These are phyloP conservation scores for Amphiprion clarkii DNA, from an alignment of 2,797 vertebrate genomes.

Conservation along the genomic window DNA sequence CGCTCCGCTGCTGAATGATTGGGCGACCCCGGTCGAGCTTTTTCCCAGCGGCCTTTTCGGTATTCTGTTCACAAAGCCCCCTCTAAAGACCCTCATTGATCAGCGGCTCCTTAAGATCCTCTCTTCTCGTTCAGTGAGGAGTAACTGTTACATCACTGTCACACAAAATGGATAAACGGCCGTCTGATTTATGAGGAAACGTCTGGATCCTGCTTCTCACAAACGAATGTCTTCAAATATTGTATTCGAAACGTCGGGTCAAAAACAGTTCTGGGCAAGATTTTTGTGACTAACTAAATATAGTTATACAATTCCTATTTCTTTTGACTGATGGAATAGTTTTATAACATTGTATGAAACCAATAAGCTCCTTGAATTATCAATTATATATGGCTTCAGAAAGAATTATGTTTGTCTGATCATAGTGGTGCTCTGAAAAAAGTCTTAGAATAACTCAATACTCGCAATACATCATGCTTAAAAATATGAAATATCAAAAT, in stretches of 20 bases:
- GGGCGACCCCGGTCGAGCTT: slow-evolving; percentile 38
- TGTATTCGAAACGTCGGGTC: neutral
- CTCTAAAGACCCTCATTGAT: slow-evolving; percentile 79
- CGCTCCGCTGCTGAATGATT: slow-evolving; percentile 40
- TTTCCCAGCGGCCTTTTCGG: slow-evolving; percentile 56
- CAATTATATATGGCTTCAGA: too few species aligned
- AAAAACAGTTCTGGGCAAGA: neutral
- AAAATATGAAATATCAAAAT: too few species aligned
- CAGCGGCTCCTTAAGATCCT: slow-evolving; percentile 67
- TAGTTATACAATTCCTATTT: neutral
- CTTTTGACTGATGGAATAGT: neutral
- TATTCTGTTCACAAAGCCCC: slow-evolving; percentile 72
- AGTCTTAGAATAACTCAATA: too few species aligned
- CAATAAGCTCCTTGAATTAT: too few species aligned
- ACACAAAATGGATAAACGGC: slow-evolving; percentile 59
- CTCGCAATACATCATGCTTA: too few species aligned
- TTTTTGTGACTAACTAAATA: neutral
- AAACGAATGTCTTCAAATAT: slow-evolving; percentile 12
- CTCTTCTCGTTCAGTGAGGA: slow-evolving; percentile 50
- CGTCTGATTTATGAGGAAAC: slow-evolving; percentile 58
- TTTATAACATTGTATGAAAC: too few species aligned
- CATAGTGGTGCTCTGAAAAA: too few species aligned
- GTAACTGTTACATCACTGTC: slow-evolving; percentile 77
- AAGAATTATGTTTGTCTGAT: too few species aligned
- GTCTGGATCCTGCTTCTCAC: slow-evolving; percentile 12